Evolutionary conservation across 2,888 invertebrate species (phyloP).

Genomic region (Synanthedon andrenaeformis): DNA sequence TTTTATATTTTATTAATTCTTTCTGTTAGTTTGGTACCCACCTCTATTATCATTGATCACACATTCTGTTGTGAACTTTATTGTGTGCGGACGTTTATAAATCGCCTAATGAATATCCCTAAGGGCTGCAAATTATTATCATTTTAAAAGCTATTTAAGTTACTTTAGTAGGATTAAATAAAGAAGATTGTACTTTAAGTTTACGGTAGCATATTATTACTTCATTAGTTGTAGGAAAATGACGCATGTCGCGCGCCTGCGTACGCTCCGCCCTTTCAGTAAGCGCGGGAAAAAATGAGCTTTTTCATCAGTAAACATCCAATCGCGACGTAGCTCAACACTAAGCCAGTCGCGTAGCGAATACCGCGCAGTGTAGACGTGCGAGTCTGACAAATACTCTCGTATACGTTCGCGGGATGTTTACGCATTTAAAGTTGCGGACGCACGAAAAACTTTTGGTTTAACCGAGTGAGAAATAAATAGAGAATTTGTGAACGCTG

Average conservation of each 20-base stretch:
- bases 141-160: no score
- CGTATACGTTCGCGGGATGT: conserved; percentile 30
- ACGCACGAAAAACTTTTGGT: conserved; percentile 27
- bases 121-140: no score
- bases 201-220: no score
- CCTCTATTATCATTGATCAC: no score
- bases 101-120: no score
- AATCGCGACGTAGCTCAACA: conserved; percentile 1
- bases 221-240: neutral
- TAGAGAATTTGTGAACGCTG: conserved; percentile 6
- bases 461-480: conserved; percentile 17
- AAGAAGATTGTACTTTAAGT: no score
- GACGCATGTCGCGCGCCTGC: conserved; percentile 15
- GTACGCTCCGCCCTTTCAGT: conserved; percentile 41
- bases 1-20: no score
- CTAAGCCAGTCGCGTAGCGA: conserved; percentile 34
- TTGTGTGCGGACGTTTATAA: no score
- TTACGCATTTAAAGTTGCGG: conserved; percentile 40
- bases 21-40: no score
- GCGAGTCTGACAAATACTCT: conserved; percentile 8
- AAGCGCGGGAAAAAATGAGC: conserved; percentile 12
- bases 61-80: no score
- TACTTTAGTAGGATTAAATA: no score
- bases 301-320: conserved; percentile 7
- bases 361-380: conserved; percentile 21